Conservation (phyloP, 53 echinoderm and acorn worm genomes). For the Astropecten irregularis region DNA sequence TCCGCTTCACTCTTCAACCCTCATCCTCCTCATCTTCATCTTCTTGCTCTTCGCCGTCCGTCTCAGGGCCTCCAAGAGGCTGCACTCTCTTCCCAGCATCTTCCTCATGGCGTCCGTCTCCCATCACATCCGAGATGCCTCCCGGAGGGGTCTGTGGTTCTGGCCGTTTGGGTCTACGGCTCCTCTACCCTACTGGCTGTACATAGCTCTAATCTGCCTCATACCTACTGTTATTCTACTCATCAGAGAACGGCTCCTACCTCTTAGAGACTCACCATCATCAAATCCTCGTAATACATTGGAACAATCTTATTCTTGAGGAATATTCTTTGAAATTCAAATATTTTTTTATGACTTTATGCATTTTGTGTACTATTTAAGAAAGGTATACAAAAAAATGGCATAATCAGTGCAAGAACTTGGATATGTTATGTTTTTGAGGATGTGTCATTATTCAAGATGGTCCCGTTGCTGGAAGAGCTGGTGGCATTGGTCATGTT, state of each 20-base stretch:
- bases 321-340: too few relatives aligned
- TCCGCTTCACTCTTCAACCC: conserved; percentile 63
- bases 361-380: too few relatives aligned
- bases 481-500: too few relatives aligned
- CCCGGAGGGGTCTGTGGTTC: conserved; percentile 80
- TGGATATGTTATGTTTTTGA: too few relatives aligned
- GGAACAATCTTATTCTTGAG: too few relatives aligned
- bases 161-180: conserved; percentile 71
- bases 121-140: conserved; percentile 73
- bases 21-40: conserved; percentile 57
- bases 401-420: too few relatives aligned
- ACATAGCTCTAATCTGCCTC: conserved; percentile 12
- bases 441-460: too few relatives aligned
- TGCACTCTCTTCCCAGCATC: conserved; percentile 50
- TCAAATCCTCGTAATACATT: too few relatives aligned
- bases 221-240: conserved; percentile 30
- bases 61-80: neutral
- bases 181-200: conserved; percentile 66
- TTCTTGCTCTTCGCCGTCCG: conserved; percentile 38
- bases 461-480: too few relatives aligned
- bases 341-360: too few relatives aligned
- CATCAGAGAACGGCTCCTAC: neutral
- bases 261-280: too few relatives aligned
- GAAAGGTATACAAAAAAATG: too few relatives aligned
- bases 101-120: conserved; percentile 68